phyloP scores from a whole-genome alignment of 2,797 vertebrate species.

The Spondyliosoma cantharus region DNA sequence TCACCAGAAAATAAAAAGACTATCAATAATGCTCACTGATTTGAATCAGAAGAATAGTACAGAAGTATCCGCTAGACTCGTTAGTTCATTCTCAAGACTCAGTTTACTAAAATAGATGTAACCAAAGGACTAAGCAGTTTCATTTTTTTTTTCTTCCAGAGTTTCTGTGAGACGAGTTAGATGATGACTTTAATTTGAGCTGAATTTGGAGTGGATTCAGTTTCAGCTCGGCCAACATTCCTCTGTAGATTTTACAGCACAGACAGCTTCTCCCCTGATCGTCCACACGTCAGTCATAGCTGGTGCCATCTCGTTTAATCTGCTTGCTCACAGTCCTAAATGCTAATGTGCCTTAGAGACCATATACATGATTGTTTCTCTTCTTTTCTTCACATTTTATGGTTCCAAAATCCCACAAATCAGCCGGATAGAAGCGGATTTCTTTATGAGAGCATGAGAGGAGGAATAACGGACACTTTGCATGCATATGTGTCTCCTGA shows the following conservation, averaged over 20 bases:
- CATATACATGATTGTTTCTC: not conserved
- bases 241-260: constrained; percentile 33
- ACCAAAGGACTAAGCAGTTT: no score
- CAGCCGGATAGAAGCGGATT: not conserved
- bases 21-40: no score
- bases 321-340: not conserved
- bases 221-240: constrained; percentile 28
- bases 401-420: not conserved
- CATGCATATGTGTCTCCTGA: constrained; percentile 19
- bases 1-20: no score
- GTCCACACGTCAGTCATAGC: constrained; percentile 17
- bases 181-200: constrained; percentile 40
- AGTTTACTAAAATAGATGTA: no score
- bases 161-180: constrained; percentile 3
- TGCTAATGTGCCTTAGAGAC: not conserved
- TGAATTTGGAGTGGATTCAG: constrained; percentile 23
- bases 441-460: not conserved
- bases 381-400: not conserved
- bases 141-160: no score
- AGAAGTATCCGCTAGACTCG: no score
- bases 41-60: not conserved
- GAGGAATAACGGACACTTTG: not conserved
- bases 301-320: constrained; percentile 12
- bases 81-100: no score
- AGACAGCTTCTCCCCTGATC: constrained; percentile 28